phyloP scores from a whole-genome alignment of 1,140 invertebrate genomes.

The Bilobella aurantiaca region DNA sequence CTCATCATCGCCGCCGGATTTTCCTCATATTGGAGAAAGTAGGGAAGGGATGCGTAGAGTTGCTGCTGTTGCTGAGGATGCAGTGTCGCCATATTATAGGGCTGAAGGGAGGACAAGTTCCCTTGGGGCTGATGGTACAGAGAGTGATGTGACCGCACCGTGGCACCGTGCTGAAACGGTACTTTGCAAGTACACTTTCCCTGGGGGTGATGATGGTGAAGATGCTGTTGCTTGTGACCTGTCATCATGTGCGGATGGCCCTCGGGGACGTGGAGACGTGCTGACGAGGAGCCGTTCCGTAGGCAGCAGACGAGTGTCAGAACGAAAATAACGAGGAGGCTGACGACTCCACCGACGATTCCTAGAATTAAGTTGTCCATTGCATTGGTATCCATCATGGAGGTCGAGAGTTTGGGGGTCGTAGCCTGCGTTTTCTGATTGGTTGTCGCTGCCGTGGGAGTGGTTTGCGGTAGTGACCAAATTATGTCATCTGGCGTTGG shows the following conservation, averaged over 20 bases:
- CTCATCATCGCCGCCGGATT: not conserved
- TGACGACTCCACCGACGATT: slow-evolving; percentile 80
- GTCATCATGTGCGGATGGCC: too few relatives aligned
- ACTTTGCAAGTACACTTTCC: not conserved
- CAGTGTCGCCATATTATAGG: not conserved
- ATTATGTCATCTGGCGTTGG: slow-evolving; percentile 56
- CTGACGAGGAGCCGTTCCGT: not conserved
- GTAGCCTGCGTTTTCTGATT: slow-evolving; percentile 8
- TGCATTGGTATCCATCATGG: slow-evolving; percentile 51
- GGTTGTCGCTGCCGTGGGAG: not conserved
- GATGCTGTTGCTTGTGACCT: not conserved
- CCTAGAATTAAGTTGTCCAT: slow-evolving; percentile 85
- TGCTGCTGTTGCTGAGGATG: not conserved
- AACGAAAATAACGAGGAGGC: slow-evolving; percentile 75
- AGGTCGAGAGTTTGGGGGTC: slow-evolving; percentile 37
- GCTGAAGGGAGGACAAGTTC: not conserved
- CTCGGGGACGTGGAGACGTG: not conserved
- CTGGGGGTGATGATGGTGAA: not conserved
- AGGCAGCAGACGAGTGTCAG: slow-evolving; percentile 62
- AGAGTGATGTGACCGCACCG: not conserved
- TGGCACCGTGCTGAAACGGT: not conserved
- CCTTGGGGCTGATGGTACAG: not conserved
- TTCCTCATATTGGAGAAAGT: slow-evolving; percentile 2
- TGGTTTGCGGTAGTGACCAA: slow-evolving; percentile 63
- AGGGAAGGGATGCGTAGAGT: slow-evolving; percentile 8